A percentile compares a stretch with the other conserved stretches of the same genome.
Evolutionary conservation across 2,797 vertebrate genomes (phyloP).

Genomic region (Podargus strigoides): DNA sequence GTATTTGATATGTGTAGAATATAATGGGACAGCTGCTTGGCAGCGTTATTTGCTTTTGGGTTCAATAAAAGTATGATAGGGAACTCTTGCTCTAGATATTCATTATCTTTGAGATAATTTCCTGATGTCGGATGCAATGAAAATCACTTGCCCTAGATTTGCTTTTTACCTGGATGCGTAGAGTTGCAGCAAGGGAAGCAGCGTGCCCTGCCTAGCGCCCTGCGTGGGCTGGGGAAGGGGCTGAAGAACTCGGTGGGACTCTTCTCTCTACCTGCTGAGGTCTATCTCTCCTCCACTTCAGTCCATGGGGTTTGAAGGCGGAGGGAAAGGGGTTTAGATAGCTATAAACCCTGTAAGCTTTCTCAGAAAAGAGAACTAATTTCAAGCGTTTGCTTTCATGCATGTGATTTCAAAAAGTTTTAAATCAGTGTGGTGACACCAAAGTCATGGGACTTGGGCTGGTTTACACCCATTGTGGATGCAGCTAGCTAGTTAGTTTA

Average conservation of each 20-base stretch:
- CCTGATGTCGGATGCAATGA: not conserved
- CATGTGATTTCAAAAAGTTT: not conserved
- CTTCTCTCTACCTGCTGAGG: not conserved
- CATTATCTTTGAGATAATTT: not conserved
- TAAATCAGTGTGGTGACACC: not conserved
- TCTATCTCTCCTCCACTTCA: not conserved
- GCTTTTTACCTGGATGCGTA: not conserved
- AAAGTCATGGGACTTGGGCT: not conserved
- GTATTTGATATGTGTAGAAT: not conserved
- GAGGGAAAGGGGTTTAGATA: not conserved
- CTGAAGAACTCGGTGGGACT: fast-evolving
- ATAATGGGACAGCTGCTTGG: not conserved
- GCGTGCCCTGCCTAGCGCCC: not conserved
- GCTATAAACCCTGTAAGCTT: not conserved
- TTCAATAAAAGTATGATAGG: not conserved
- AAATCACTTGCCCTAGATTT: not conserved
- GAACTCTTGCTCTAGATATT: not conserved
- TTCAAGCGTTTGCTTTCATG: not conserved
- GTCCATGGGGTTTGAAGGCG: not conserved
- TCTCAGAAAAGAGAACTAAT: not conserved
- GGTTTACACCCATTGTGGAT: not conserved
- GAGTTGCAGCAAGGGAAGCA: not conserved
- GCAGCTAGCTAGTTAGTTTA: not conserved
- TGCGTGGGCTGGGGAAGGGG: not conserved
- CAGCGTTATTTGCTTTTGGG: not conserved